A percentile compares a stretch with the other conserved stretches of the same genome.
phyloP scores from a whole-genome alignment of 2,797 vertebrate species.

The Simalia tracyae region DNA sequence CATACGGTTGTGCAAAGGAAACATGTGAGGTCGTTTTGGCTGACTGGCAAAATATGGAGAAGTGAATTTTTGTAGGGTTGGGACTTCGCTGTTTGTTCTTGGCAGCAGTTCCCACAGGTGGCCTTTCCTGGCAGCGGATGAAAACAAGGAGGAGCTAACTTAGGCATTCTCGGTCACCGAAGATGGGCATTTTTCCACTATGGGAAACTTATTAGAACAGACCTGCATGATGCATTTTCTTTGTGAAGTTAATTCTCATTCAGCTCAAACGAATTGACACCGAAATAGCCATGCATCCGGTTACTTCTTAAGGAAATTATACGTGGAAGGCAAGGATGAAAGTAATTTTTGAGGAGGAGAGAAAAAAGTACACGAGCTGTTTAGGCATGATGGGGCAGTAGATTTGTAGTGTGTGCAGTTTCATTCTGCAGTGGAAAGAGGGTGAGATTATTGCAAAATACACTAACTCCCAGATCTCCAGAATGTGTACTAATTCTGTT shows the following conservation, averaged over 20 bases:
- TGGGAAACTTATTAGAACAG: background rate
- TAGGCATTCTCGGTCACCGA: background rate
- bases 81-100: background rate
- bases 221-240: background rate
- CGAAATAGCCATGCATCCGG: background rate
- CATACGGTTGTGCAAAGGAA: background rate
- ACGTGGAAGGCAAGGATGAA: background rate
- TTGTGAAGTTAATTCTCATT: background rate
- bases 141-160: background rate
- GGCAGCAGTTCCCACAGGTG: constrained; percentile 11
- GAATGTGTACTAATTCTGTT: background rate
- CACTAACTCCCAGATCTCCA: background rate
- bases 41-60: background rate
- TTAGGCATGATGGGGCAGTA: background rate
- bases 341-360: background rate
- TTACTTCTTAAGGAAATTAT: background rate
- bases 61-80: background rate
- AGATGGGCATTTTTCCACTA: background rate
- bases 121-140: constrained; percentile 1
- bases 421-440: background rate
- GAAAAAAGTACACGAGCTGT: background rate
- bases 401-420: background rate
- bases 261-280: background rate
- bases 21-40: background rate
- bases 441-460: background rate